A percentile compares a stretch with the other conserved stretches of the same genome.
Conservation (phyloP, 30 jellyfish, hydroid and myxozoan genomes). For the Phacellophora camtschatica region DNA sequence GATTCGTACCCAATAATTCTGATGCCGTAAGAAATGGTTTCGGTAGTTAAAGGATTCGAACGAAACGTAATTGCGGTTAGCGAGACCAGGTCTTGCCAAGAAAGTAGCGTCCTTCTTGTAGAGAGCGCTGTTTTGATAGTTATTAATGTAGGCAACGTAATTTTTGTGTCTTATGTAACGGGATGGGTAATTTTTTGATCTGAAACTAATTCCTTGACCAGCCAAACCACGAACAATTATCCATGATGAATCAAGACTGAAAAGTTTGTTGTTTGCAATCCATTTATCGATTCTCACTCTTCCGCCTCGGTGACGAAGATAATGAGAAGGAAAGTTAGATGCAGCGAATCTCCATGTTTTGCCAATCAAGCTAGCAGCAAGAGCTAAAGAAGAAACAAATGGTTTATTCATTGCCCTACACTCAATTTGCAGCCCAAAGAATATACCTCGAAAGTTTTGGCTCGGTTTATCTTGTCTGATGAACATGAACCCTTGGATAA, state of each 20-base stretch:
- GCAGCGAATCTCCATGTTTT: background rate
- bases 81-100: background rate
- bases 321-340: background rate
- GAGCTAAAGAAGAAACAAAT: too few relatives aligned
- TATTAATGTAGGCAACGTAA: background rate
- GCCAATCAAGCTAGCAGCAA: background rate
- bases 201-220: slow-evolving; percentile 12
- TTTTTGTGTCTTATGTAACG: slow-evolving; percentile 1
- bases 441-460: too few relatives aligned
- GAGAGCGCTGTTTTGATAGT: background rate
- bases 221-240: background rate
- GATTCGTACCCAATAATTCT: background rate
- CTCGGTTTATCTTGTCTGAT: too few relatives aligned
- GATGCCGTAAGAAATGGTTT: slow-evolving; percentile 12
- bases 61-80: background rate
- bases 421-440: too few relatives aligned
- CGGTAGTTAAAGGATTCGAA: slow-evolving; percentile 16
- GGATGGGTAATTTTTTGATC: background rate
- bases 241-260: background rate
- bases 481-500: too few relatives aligned
- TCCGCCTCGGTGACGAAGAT: background rate
- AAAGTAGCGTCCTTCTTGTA: slow-evolving; percentile 7
- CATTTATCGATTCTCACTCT: background rate
- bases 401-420: too few relatives aligned
- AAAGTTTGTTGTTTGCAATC: background rate